Evolutionary conservation across 2,797 vertebrate species (phyloP).

Genomic region (Tapirus indicus): DNA sequence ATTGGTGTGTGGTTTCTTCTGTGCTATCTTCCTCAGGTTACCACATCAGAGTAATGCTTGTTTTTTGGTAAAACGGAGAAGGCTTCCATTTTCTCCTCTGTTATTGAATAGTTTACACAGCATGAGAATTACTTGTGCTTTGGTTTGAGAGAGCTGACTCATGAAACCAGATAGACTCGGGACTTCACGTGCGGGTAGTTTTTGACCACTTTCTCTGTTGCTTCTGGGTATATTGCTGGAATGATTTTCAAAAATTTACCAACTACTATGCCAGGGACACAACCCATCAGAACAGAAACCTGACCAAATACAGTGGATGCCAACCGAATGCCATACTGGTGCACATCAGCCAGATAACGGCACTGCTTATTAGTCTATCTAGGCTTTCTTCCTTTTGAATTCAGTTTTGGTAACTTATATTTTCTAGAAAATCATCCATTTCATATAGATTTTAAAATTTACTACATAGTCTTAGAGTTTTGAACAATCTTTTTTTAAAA

Average conservation of each 20-base stretch:
- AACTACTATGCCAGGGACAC: background rate
- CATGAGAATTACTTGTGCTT: conserved; percentile 35
- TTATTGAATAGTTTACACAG: conserved; percentile 41
- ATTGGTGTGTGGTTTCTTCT: conserved; percentile 39
- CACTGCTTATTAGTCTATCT: background rate
- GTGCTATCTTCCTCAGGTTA: background rate
- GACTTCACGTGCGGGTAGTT: background rate
- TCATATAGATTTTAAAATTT: conserved; percentile 40
- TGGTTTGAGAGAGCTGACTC: background rate
- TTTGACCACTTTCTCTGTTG: background rate
- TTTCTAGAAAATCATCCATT: conserved; percentile 17
- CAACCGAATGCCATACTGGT: background rate
- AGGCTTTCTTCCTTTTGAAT: conserved; percentile 41
- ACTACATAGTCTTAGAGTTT: conserved; percentile 27
- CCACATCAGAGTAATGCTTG: background rate
- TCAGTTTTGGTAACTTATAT: conserved; percentile 3
- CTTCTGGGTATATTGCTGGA: background rate
- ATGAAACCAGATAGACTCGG: background rate
- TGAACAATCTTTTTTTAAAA: background rate
- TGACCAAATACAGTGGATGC: background rate
- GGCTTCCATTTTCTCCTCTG: background rate
- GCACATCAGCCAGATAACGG: background rate
- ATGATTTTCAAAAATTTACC: conserved; percentile 21
- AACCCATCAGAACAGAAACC: background rate
- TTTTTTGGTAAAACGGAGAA: conserved; percentile 16